These are phyloP conservation scores for Apamea crenata DNA, from an alignment of 2,888 invertebrate species.

Conservation along the genomic window DNA sequence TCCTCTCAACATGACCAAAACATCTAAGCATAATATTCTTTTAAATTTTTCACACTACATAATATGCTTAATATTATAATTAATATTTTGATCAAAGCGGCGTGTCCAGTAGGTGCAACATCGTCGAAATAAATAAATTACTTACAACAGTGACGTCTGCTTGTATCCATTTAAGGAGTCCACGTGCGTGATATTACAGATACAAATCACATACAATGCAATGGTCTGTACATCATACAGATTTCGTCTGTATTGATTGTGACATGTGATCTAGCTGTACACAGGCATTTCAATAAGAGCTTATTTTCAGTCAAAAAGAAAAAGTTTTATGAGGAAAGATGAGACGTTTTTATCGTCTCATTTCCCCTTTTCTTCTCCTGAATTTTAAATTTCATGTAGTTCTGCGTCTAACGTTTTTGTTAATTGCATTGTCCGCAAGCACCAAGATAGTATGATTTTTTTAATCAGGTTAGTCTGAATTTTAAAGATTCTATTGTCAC, in stretches of 20 bases:
- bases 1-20: no score
- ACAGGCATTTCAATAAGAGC: neutral
- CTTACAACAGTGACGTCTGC: neutral
- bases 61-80: no score
- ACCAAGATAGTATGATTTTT: neutral
- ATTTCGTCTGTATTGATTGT: constrained; percentile 17
- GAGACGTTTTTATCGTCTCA: no score
- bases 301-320: neutral
- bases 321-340: neutral
- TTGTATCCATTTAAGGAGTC: constrained; percentile 40
- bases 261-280: constrained; percentile 5
- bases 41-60: no score
- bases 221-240: constrained; percentile 18
- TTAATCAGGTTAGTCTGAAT: neutral
- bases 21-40: no score
- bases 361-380: no score
- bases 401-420: neutral
- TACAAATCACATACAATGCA: constrained; percentile 29
- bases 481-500: neutral
- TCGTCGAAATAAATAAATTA: constrained; percentile 2
- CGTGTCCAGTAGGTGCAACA: neutral
- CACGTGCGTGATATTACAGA: constrained; percentile 40
- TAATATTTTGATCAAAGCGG: neutral
- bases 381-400: neutral
- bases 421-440: neutral